phyloP scores from a whole-genome alignment of 2,888 invertebrate genomes.

The Sceliomorpha sp. region DNA sequence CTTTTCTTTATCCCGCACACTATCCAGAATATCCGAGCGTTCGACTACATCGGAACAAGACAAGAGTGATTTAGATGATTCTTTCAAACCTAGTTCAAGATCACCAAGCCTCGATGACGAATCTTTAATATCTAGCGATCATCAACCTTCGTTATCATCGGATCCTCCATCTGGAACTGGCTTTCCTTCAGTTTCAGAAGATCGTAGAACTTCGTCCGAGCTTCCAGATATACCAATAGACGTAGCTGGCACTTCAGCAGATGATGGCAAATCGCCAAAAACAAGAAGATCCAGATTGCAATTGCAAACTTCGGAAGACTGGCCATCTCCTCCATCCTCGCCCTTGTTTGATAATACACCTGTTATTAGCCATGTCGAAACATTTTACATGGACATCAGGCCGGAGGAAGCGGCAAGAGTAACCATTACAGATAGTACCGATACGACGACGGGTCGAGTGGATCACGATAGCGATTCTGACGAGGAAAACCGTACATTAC shows the following conservation, averaged over 20 bases:
- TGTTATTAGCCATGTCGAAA: slow-evolving; percentile 88
- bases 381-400: slow-evolving; percentile 89
- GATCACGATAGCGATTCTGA: slow-evolving; percentile 84
- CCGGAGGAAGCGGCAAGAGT: slow-evolving; percentile 90
- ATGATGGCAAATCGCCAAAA: slow-evolving; percentile 75
- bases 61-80: slow-evolving; percentile 91
- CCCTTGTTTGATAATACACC: slow-evolving; percentile 84
- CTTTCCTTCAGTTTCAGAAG: slow-evolving; percentile 85
- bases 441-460: slow-evolving; percentile 81
- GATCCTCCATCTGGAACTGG: slow-evolving; percentile 85
- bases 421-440: slow-evolving; percentile 86
- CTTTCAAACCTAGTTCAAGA: slow-evolving; percentile 91
- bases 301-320: slow-evolving; percentile 87
- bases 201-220: slow-evolving; percentile 90
- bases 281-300: slow-evolving; percentile 66
- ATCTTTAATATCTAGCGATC: slow-evolving; percentile 90
- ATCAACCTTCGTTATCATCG: slow-evolving; percentile 91
- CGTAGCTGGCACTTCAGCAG: slow-evolving; percentile 82
- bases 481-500: slow-evolving; percentile 86
- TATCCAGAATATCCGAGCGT: slow-evolving; percentile 92
- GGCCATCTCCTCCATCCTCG: slow-evolving; percentile 90
- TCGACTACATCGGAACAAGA: slow-evolving; percentile 93
- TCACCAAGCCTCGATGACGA: slow-evolving; percentile 93
- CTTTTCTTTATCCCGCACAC: slow-evolving; percentile 88
- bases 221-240: slow-evolving; percentile 92